Percentiles rank a stretch among this genome's conserved stretches.
These are phyloP conservation scores for Nansenia antarctica DNA, from an alignment of 2,113 vertebrate species.

Conservation along the genomic window DNA sequence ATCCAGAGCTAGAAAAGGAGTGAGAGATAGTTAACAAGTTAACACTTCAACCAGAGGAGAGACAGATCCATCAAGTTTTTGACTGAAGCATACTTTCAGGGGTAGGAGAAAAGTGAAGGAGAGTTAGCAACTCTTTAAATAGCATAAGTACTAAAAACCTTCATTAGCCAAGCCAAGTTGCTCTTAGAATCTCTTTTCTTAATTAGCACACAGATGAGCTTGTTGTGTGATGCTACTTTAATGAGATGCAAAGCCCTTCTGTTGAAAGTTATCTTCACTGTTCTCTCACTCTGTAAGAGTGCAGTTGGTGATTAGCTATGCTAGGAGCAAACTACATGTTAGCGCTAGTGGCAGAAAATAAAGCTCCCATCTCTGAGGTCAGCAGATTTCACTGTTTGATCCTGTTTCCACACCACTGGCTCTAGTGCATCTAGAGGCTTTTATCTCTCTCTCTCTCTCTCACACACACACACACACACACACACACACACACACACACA, in stretches of 20 bases:
- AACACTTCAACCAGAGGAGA: background rate
- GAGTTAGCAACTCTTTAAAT: background rate
- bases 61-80: conserved; percentile 11
- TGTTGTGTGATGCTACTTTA: conserved; percentile 26
- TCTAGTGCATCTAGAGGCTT: background rate
- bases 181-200: conserved; percentile 22
- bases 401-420: conserved; percentile 6
- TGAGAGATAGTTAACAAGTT: background rate
- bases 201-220: conserved; percentile 44
- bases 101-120: background rate
- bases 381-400: conserved; percentile 10
- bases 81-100: conserved; percentile 13
- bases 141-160: background rate
- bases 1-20: background rate
- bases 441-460: background rate
- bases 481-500: background rate
- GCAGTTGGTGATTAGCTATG: conserved; percentile 1
- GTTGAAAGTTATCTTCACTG: conserved; percentile 43
- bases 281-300: background rate
- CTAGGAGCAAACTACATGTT: conserved; percentile 18
- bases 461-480: background rate
- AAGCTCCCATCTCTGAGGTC: background rate
- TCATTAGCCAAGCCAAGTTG: background rate
- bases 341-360: background rate
- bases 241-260: conserved; percentile 48